Evolutionary conservation across 2,888 invertebrate genomes (phyloP), one percentile per base, ranked within the genome.

Genomic region (Eumerus sabulonum): DNA sequence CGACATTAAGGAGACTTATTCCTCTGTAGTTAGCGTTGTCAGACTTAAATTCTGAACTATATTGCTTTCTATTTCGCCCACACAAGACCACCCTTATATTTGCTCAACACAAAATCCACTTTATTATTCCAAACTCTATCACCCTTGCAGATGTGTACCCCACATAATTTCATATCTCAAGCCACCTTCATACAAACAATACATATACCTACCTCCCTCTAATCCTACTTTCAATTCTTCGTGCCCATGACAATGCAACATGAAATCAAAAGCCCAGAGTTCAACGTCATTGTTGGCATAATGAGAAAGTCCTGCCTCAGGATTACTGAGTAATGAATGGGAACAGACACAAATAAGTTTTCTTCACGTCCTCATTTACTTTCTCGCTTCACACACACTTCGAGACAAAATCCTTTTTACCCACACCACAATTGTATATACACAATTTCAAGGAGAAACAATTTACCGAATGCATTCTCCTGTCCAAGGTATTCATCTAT

Each of bases 401-500:
- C 3, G 27, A 4, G 7, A 4, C 27, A 27, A 27, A 7, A 2
- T 57, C 57, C 47, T 72, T 45, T 62, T n/a, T n/a, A n/a, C n/a
- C n/a, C n/a, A n/a, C n/a, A n/a, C n/a, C n/a, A n/a, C n/a, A n/a
- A n/a, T 27, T 27, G 27, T 36, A 57, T 27, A 19, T 44, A n/a
- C n/a, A 57, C 47, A 47, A 44, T 70, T 54, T 50, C 60, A 54
- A 73, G 73, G 50, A 60, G 59, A 36, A 48, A 70, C 59, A 79
- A 56, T 74, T 79, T 79, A 45, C 48, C 59, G 45, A 79, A 74
- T 79, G 73, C 73, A 73, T 59, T 63, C 7, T 27, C 7, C 27
- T 27, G 27, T 27, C 27, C 27, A 7, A 27, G 27, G 7, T 7
- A 27, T 27, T 7, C 7, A 27, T 27, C 27, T 27, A 27, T 27